Evolutionary conservation across 2,797 vertebrate species (phyloP).

Genomic region (Lemur catta): DNA sequence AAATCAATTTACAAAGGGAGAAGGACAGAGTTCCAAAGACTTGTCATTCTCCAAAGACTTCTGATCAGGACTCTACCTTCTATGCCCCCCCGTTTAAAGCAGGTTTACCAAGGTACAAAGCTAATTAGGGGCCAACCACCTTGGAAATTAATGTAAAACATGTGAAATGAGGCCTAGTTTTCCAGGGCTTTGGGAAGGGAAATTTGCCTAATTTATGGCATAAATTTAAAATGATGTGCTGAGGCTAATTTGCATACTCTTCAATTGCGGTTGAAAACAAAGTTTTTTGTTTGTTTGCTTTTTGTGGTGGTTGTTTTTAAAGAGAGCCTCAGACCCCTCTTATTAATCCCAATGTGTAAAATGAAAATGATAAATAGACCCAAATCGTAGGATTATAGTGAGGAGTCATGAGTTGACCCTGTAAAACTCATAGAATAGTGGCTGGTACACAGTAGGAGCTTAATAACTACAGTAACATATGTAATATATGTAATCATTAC

Average conservation of each 20-base stretch:
- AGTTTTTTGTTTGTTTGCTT: not conserved
- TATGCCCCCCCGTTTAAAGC: not conserved
- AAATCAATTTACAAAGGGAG: not conserved
- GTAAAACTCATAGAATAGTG: not conserved
- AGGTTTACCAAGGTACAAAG: constrained; percentile 54
- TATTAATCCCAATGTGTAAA: not conserved
- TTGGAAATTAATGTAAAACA: constrained; percentile 69
- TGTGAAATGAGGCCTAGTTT: constrained; percentile 57
- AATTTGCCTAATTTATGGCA: constrained; percentile 77
- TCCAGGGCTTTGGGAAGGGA: constrained; percentile 54
- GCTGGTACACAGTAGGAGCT: not conserved
- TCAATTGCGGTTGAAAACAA: constrained; percentile 25
- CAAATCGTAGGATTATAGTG: not conserved
- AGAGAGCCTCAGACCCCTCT: not conserved
- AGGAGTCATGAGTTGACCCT: not conserved
- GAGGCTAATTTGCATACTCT: constrained; percentile 54
- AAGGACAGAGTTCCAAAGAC: not conserved
- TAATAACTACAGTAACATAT: not conserved
- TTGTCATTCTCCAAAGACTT: not conserved
- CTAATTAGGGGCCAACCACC: constrained; percentile 54
- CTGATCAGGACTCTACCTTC: not conserved
- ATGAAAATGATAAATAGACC: not conserved
- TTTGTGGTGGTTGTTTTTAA: not conserved
- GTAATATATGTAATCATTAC: not conserved
- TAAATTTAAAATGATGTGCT: constrained; percentile 65